Percentiles rank a stretch among this genome's conserved stretches.
Evolutionary conservation across 2,888 invertebrate species (phyloP).

Genomic region (Pachliopta kotzebuea): DNA sequence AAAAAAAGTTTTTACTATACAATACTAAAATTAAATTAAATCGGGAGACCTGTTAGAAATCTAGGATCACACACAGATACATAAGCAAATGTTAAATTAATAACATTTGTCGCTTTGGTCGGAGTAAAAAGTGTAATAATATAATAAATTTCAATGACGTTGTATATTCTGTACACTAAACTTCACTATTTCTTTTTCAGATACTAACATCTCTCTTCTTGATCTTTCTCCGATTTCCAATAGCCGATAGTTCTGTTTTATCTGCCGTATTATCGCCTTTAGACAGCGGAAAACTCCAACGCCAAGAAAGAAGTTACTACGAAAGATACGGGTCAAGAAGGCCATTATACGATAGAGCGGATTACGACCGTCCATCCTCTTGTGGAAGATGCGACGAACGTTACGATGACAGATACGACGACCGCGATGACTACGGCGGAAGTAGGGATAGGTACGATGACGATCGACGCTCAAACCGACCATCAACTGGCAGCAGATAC

Average conservation of each 20-base stretch:
- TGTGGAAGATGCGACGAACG: constrained; percentile 61
- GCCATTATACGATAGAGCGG: constrained; percentile 53
- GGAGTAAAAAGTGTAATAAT: too few relatives aligned
- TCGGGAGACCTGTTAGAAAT: too few relatives aligned
- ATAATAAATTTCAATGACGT: too few relatives aligned
- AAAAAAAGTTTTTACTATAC: too few relatives aligned
- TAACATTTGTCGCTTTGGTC: too few relatives aligned
- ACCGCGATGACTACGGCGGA: constrained; percentile 43
- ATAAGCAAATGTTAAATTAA: too few relatives aligned
- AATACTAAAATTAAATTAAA: too few relatives aligned
- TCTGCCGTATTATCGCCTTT: constrained; percentile 47
- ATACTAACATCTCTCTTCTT: constrained; percentile 39
- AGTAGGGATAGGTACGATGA: constrained; percentile 42
- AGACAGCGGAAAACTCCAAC: constrained; percentile 43
- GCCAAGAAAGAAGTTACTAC: constrained; percentile 66
- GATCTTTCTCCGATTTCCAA: constrained; percentile 36
- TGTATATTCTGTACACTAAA: neutral
- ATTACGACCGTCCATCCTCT: constrained; percentile 47
- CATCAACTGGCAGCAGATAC: constrained; percentile 59
- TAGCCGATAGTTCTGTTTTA: constrained; percentile 53
- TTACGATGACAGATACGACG: constrained; percentile 56
- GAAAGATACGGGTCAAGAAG: constrained; percentile 54
- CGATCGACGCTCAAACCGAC: constrained; percentile 46
- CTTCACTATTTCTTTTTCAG: constrained; percentile 49
- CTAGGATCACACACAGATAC: too few relatives aligned